Base-by-base conservation (phyloP, 2,888 invertebrate species). In the Hirtodrosophila confusa region DNA sequence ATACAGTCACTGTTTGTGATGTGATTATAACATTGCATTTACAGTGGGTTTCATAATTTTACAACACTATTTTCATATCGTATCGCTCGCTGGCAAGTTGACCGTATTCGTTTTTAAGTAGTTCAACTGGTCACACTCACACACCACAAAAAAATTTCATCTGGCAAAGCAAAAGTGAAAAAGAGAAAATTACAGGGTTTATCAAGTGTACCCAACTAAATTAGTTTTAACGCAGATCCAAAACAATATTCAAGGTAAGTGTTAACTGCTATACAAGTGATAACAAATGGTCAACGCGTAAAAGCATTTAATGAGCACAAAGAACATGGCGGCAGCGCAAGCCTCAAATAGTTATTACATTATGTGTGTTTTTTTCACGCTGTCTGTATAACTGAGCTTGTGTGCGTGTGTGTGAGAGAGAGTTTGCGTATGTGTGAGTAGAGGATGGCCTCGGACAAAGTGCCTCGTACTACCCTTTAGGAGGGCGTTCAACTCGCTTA, bases 401-500 rank as follows among this genome's bases (percentile, higher is more conserved):
- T 58, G 56, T 65, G 56, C 40, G 39, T 69, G 33, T 37, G 50
- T 44, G 47, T 33, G 23, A 44, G 41, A 31, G 31, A 50, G 53
- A 49, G 57, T 62, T 50, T 7, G 39, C 55, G 36, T 12, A 17
- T 37, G 29, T 61, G 51, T 62, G 10, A 45, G 43, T 58, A 35
- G 33, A 62, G 78, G 69, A 69, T 78, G 82, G 88, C 82, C 82
- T 88, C 82, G 82, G 77, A 73, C 69, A 78, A 84, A 80, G 58
- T 76, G 69, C 66, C 50, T 66, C 73, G 61, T 54, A 58, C 87
- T 84, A 83, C 82, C 82, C 82, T 83, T 73, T 71, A 66, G 67
- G 65, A 86, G 88, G 88, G 70, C 87, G 77, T 88, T 83, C 84
- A 80, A 86, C 80, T 72, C 58, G 49, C 36, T 51, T 73, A 48